These are phyloP conservation scores for human DNA, from an alignment of 2,113 vertebrate genomes.

Conservation along the genomic window GRCh38 chr1:167231001-167231500, in stretches of 20 bases:
- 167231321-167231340: background rate
- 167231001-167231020: background rate
- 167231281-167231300: background rate
- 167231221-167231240: background rate
- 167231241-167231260: background rate
- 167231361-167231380: background rate
- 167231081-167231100: background rate
- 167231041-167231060: background rate
- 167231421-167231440: slow-evolving; percentile 8
- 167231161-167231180: background rate
- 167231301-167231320: background rate
- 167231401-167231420: background rate
- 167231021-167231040: background rate
- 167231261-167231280: slow-evolving; percentile 7
- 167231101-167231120: background rate
- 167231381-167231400: background rate
- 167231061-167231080: background rate
- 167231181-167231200: background rate
- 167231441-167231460: background rate
- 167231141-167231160: background rate
- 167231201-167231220: background rate
- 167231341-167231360: background rate
- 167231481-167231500: background rate
- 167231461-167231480: background rate
- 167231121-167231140: background rate